Base-by-base conservation (phyloP, 35 echinoderm and acorn worm genomes). In the Apostichopus californicus region DNA sequence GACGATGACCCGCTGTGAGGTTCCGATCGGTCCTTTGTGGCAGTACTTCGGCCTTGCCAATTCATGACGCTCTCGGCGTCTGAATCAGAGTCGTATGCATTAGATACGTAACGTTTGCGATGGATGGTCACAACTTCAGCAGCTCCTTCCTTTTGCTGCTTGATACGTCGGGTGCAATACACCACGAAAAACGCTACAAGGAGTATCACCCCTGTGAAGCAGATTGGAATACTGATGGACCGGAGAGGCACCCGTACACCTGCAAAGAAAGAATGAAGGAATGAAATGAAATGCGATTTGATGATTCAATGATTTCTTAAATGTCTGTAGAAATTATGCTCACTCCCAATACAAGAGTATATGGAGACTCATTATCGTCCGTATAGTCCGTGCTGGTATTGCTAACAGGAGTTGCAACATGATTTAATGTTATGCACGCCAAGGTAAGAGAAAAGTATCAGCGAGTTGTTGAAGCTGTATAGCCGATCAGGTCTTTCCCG, bases 61-160 rank as follows among this genome's bases (percentile, higher is more conserved):
- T 91, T 94, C 93, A 94, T 94, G 89, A 91, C 89, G 91, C 93
- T 96, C 83, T 96, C 95, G 90, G 94, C 94, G 70, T 96, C 95
- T 21, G 95, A 96, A 77, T 96, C 95, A 14, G 90, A 92, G 63
- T 96, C 95, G 85, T 91, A 90, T 55, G 94, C 95, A 93, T 96
- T 90, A 65, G 90, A 92, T 9, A 92, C 87, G 84, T 93, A 93
- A 87, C 92, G 80, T 77, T 87, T 88, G 22, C 92, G 92, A 63
- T 93, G 92, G 80, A 87, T 60, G 9, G 92, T 87, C 66, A 93
- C 68, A 56, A 79, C 83, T 78, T 93, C 66, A 54, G 92, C 72
- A 78, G 92, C 21, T 25, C 84, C 13, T 78, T 77, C 73, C 72
- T 95, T 93, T 56, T 95, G 92, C 80, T 98, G 92, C 79, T 94